phyloP scores from a whole-genome alignment of 2,113 vertebrate species.

The Lanius ludovicianus region DNA sequence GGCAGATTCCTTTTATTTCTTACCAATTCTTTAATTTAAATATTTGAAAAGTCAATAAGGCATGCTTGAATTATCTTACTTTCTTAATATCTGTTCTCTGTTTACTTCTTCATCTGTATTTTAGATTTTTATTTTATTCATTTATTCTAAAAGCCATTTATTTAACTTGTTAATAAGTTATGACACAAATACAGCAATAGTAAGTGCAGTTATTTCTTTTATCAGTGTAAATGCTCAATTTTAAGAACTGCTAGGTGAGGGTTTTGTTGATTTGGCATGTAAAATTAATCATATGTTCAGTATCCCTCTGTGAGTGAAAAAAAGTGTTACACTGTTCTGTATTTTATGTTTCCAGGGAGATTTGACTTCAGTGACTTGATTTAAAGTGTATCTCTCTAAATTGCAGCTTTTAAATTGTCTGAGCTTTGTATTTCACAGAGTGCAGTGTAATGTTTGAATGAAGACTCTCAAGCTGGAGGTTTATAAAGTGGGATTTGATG shows the following conservation, averaged over 20 bases:
- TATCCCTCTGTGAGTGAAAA: background rate
- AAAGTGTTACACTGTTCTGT: background rate
- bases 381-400: background rate
- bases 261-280: background rate
- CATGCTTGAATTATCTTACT: background rate
- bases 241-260: background rate
- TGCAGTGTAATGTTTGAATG: background rate
- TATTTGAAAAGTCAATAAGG: background rate
- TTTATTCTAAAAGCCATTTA: background rate
- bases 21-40: background rate
- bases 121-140: background rate
- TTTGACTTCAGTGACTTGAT: background rate
- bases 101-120: background rate
- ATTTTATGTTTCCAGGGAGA: slow-evolving; percentile 14
- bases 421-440: background rate
- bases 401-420: background rate
- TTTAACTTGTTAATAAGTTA: background rate
- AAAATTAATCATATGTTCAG: slow-evolving; percentile 4
- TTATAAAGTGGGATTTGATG: background rate
- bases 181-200: background rate
- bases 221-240: background rate
- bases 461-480: background rate
- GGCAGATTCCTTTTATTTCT: background rate
- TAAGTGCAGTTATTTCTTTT: background rate
- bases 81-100: background rate